Evolutionary conservation across 2,797 vertebrate genomes (phyloP).

Genomic region (Esox lucius): DNA sequence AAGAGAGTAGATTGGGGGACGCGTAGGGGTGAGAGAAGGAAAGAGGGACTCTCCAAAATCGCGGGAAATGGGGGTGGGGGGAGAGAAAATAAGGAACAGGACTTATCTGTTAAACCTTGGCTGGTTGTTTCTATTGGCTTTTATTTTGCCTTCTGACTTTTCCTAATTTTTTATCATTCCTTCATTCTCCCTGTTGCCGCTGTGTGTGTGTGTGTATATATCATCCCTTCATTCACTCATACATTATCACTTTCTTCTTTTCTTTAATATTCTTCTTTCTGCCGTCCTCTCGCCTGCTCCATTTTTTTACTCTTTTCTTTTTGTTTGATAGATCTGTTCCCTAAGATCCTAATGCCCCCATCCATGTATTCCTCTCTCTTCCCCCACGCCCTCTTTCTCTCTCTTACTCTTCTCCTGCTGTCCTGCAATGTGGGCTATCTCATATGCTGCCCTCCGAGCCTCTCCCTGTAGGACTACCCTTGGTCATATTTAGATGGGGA

Average conservation of each 20-base stretch:
- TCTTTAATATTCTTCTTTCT: constrained; percentile 7
- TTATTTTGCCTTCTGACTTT: constrained; percentile 34
- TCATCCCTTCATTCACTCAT: constrained; percentile 30
- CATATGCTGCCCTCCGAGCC: constrained; percentile 46
- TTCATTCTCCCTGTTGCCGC: constrained; percentile 55
- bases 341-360: constrained; percentile 51
- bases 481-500: constrained; percentile 62
- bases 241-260: constrained; percentile 20
- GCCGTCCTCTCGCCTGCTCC: constrained; percentile 28
- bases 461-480: constrained; percentile 65
- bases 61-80: constrained; percentile 51
- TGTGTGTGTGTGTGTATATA: constrained; percentile 58
- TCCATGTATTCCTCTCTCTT: constrained; percentile 38
- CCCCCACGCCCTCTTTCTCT: constrained; percentile 40
- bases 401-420: constrained; percentile 38
- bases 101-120: constrained; percentile 44
- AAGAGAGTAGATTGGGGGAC: constrained; percentile 52
- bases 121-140: constrained; percentile 22
- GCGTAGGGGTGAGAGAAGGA: constrained; percentile 64
- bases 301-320: constrained; percentile 42
- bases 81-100: constrained; percentile 51
- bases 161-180: constrained; percentile 58
- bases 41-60: constrained; percentile 65
- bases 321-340: constrained; percentile 53
- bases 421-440: constrained; percentile 55